Percentiles rank a stretch among this genome's conserved stretches.
phyloP scores from a whole-genome alignment of 1,140 invertebrate genomes.

The Cecropterus lyciades region DNA sequence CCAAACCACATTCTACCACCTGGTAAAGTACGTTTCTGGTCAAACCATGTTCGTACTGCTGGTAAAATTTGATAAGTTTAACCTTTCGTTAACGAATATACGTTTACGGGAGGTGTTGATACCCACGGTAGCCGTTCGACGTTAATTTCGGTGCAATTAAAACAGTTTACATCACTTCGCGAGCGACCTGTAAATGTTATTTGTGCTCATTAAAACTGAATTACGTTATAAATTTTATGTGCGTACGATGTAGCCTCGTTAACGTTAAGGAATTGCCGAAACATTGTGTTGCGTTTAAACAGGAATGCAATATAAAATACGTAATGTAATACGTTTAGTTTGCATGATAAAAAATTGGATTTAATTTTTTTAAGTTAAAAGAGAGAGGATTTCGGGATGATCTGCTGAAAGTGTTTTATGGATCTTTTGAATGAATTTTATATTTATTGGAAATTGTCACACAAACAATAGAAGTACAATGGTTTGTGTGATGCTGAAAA shows the following conservation, averaged over 20 bases:
- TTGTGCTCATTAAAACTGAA: constrained; percentile 74
- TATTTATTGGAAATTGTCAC: no score
- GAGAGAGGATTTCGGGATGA: no score
- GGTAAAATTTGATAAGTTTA: no score
- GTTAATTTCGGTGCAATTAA: constrained; percentile 67
- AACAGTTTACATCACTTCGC: constrained; percentile 72
- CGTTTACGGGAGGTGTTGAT: constrained; percentile 65
- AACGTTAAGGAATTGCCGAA: constrained; percentile 64
- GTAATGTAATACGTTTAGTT: constrained; percentile 10
- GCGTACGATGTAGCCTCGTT: constrained; percentile 63
- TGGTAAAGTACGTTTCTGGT: no score
- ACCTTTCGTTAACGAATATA: not conserved
- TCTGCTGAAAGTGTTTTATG: no score
- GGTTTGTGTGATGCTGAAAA: no score
- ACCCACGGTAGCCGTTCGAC: constrained; percentile 51
- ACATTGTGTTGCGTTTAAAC: constrained; percentile 57
- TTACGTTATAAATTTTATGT: constrained; percentile 78
- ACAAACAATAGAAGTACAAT: no score
- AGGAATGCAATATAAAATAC: constrained; percentile 48
- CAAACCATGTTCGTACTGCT: no score
- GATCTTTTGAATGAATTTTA: no score
- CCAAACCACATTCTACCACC: no score
- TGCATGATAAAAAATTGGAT: not conserved
- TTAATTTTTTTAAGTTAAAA: no score
- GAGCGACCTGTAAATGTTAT: constrained; percentile 77